These are phyloP conservation scores for Ecdyonurus torrentis DNA, from an alignment of 2,888 invertebrate genomes.

Conservation along the genomic window DNA sequence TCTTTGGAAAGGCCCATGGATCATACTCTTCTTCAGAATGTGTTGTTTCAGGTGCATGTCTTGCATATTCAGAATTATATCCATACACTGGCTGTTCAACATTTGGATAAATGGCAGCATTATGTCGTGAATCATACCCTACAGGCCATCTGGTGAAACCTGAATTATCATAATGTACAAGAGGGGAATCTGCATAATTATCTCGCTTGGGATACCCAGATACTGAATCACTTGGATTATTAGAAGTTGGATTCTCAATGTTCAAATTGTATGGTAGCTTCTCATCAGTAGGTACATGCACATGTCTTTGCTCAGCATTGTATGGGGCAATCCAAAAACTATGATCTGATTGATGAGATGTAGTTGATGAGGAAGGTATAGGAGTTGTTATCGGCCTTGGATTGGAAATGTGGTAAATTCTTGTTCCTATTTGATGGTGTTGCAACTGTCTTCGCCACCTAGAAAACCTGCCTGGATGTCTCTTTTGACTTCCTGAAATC, in stretches of 20 bases:
- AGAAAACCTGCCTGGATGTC: not conserved
- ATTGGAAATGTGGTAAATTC: slow-evolving; percentile 11
- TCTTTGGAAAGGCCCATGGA: slow-evolving; percentile 14
- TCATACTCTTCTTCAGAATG: slow-evolving; percentile 12
- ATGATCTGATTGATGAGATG: not conserved
- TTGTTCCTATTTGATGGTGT: slow-evolving; percentile 8
- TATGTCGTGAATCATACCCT: not conserved
- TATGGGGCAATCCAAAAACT: not conserved
- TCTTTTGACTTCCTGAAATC: not conserved
- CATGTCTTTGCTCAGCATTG: not conserved
- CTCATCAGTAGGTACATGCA: no score
- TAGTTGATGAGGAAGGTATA: slow-evolving; percentile 1
- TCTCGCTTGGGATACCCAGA: not conserved
- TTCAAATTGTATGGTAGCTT: not conserved
- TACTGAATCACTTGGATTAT: not conserved
- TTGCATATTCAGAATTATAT: not conserved
- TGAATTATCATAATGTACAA: not conserved
- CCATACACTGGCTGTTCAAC: not conserved
- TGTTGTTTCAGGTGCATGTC: not conserved
- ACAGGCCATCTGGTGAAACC: not conserved
- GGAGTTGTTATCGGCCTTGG: slow-evolving; percentile 7
- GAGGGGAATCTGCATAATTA: not conserved
- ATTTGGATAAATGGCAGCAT: not conserved
- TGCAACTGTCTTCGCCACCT: slow-evolving; percentile 1
- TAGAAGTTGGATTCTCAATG: not conserved